Evolutionary conservation across 2,888 invertebrate species (phyloP), one percentile per base, ranked within the genome.

Genomic region (Pyrrhosoma nymphula): DNA sequence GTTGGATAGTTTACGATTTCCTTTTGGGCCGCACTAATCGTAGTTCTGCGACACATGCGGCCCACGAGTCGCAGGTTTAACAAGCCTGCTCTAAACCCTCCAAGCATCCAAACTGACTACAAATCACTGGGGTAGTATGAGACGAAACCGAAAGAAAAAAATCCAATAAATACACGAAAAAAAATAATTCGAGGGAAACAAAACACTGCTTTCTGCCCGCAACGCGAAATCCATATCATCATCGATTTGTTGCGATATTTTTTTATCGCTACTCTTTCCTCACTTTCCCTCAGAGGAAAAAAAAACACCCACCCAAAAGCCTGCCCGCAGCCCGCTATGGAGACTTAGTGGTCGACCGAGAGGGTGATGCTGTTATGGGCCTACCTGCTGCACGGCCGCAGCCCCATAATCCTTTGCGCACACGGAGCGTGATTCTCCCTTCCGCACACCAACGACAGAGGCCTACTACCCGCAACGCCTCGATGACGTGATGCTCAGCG

Each of bases 321-420:
- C 82, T 82, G 14, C 35, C 82, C 35, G 82, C 82, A 14, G 14
- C 16, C 14, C 16, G 82, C 30, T 12, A 18, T 30, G 35, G 82
- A 82, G 82, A 82, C 82, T 82, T 82, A 82, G 82, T 14, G 82
- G 82, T 82, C 82, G 82, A 3, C 35, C 35, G 82, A 14, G 82
- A 18, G 16, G 82, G 82, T 35, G 82, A 30, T 8, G 3, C 8
- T 47, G 47, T 47, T 47, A 47, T 47, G 82, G 82, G 82, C 14
- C 12, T 14, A 1, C 35, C 47, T 47, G 30, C 47, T 47, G 30
- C 35, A 35, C 82, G 35, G 30, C 82, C 30, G 35, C 82, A 35
- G 82, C 35, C 82, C 82, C 82, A 35, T 82, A 82, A 82, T 82
- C 82, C 82, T 35, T 82, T 82, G 82, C 30, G 82, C 82, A 82